Conservation (phyloP, 2,113 vertebrate genomes). For the Spheniscus mendiculus region DNA sequence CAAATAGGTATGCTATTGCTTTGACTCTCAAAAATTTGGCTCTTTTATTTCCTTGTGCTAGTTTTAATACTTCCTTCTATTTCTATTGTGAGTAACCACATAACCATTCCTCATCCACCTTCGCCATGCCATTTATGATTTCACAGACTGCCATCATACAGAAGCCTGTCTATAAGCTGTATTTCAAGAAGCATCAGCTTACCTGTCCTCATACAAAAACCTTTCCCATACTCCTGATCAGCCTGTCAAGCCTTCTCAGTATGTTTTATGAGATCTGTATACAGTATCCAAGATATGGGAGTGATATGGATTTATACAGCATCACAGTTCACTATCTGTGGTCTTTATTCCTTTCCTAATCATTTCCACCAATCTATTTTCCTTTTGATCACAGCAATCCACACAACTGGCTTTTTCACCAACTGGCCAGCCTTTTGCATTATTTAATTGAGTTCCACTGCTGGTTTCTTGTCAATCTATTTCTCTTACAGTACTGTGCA, state of each 20-base stretch:
- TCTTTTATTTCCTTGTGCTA: neutral
- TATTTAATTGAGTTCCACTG: neutral
- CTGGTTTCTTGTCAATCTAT: neutral
- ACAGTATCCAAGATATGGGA: neutral
- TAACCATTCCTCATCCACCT: neutral
- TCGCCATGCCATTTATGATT: neutral
- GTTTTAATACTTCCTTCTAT: neutral
- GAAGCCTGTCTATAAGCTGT: neutral
- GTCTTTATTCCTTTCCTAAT: neutral
- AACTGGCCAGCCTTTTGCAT: neutral
- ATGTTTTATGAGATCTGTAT: neutral
- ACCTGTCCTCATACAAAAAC: neutral
- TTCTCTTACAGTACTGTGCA: neutral
- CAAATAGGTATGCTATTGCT: neutral
- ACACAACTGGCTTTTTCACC: neutral
- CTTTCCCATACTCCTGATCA: neutral
- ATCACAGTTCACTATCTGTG: neutral
- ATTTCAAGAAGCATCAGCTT: neutral
- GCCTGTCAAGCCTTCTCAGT: neutral
- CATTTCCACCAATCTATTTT: conserved; percentile 7
- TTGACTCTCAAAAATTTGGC: neutral
- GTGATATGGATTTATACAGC: neutral
- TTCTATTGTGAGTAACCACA: neutral
- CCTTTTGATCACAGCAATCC: neutral
- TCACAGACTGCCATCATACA: neutral